Conservation (phyloP, 1,140 invertebrate species). For the Drosophila biarmipes region DNA sequence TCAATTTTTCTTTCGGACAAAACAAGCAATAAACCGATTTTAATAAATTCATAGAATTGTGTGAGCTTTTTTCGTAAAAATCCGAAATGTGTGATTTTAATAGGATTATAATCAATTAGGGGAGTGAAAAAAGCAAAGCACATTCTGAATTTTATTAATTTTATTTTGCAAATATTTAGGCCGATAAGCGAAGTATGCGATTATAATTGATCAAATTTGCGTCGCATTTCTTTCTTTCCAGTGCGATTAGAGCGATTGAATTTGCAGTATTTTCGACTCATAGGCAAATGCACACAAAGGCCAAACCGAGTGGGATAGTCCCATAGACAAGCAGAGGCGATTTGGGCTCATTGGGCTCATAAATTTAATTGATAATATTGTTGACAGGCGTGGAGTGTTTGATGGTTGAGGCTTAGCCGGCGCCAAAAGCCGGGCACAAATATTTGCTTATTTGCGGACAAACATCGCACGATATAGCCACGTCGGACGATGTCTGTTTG, state of each 20-base stretch:
- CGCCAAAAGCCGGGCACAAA: constrained; percentile 45
- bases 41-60: not conserved
- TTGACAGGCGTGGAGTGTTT: constrained; percentile 59
- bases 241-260: constrained; percentile 62
- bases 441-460: constrained; percentile 61
- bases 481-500: constrained; percentile 53
- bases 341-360: constrained; percentile 30
- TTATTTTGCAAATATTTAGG: not conserved
- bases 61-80: not conserved
- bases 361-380: constrained; percentile 77
- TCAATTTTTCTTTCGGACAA: too few relatives aligned
- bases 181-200: not conserved
- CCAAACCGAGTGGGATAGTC: constrained; percentile 19
- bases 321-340: constrained; percentile 28
- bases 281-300: not conserved
- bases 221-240: not conserved
- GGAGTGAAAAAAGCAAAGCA: not conserved
- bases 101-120: not conserved
- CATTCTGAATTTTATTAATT: not conserved
- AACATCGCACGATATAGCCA: constrained; percentile 37
- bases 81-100: not conserved
- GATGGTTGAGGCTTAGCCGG: constrained; percentile 36
- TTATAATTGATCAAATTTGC: not conserved
- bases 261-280: constrained; percentile 38
- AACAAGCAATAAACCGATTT: not conserved